Percentiles rank a stretch among this genome's conserved stretches.
Evolutionary conservation across 1,140 invertebrate species (phyloP).

Genomic region (Bombus pyrosoma): DNA sequence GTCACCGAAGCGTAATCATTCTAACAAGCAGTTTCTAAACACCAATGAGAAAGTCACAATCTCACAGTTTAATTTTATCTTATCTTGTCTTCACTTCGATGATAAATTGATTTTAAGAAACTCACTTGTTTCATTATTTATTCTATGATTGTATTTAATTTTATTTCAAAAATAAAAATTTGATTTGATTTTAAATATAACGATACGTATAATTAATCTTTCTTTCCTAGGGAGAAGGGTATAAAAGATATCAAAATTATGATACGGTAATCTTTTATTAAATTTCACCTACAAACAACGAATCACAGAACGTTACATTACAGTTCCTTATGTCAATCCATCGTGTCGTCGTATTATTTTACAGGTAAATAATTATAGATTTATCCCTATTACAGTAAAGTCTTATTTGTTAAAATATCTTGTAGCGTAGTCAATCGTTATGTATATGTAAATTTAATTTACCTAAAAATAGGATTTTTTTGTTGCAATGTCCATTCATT

Average conservation of each 20-base stretch:
- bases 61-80: not conserved
- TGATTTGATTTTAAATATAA: not conserved
- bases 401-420: constrained; percentile 82
- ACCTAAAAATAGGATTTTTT: constrained; percentile 81
- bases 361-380: constrained; percentile 81
- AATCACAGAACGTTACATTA: constrained; percentile 84
- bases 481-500: constrained; percentile 76
- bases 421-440: constrained; percentile 79
- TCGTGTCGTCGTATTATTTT: constrained; percentile 80
- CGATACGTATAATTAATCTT: not conserved
- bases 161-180: not conserved
- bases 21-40: not conserved
- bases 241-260: constrained; percentile 54
- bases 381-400: constrained; percentile 81
- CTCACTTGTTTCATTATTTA: not conserved
- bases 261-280: constrained; percentile 82
- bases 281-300: constrained; percentile 84
- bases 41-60: not conserved
- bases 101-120: not conserved
- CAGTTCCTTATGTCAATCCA: constrained; percentile 82
- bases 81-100: too few relatives aligned
- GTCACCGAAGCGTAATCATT: constrained; percentile 11
- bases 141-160: not conserved
- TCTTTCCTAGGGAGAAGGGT: not conserved
- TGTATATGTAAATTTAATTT: constrained; percentile 81